Evolutionary conservation across 2,113 vertebrate genomes (phyloP).

Genomic region (Actinemys pallida): DNA sequence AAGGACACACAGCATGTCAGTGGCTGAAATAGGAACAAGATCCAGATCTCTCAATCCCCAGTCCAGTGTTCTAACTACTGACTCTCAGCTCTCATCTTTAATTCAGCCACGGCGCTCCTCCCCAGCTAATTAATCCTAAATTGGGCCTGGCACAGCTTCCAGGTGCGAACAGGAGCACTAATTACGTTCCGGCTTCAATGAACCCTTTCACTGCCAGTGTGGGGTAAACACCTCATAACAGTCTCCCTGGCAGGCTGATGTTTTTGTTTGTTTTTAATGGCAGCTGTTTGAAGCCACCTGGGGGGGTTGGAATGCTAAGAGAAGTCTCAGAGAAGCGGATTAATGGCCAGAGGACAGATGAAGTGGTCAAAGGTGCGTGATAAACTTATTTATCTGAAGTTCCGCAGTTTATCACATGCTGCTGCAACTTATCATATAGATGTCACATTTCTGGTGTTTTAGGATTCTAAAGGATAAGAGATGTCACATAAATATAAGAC

Average conservation of each 20-base stretch:
- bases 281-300: not conserved
- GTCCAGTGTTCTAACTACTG: not conserved
- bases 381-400: constrained; percentile 50
- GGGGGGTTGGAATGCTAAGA: not conserved
- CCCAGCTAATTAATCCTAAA: not conserved
- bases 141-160: not conserved
- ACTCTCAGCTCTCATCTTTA: not conserved
- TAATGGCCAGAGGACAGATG: not conserved
- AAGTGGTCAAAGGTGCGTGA: constrained; percentile 24
- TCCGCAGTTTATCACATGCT: constrained; percentile 48
- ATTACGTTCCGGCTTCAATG: not conserved
- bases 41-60: not conserved
- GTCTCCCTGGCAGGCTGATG: not conserved
- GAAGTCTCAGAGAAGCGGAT: not conserved
- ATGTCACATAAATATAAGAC: constrained; percentile 50
- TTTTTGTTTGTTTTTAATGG: too few relatives aligned
- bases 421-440: constrained; percentile 31
- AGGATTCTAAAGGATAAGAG: constrained; percentile 54
- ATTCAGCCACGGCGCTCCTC: not conserved
- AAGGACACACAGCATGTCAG: not conserved
- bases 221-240: not conserved
- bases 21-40: not conserved
- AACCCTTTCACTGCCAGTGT: not conserved
- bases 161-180: not conserved
- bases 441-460: not conserved